Evolutionary conservation across 2,797 vertebrate species (phyloP).

Genomic region (Harpia harpyja): DNA sequence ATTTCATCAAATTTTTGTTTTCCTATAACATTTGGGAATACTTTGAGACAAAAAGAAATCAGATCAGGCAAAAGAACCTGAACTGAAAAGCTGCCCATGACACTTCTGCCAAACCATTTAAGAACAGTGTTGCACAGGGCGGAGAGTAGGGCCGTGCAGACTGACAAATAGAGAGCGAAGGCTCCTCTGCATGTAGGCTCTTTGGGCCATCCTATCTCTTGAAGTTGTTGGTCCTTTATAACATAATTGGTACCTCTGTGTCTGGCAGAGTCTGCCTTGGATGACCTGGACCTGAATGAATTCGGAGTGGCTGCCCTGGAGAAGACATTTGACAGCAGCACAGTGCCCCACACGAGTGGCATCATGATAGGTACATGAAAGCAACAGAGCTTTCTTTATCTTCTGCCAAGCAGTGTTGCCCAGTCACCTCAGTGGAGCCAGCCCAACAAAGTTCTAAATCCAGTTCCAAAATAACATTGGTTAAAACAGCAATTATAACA

Average conservation of each 20-base stretch:
- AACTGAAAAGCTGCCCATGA: conserved; percentile 43
- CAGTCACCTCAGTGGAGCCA: conserved; percentile 68
- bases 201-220: conserved; percentile 72
- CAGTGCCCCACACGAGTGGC: conserved; percentile 83
- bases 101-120: conserved; percentile 15
- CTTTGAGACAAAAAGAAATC: not conserved
- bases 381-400: conserved; percentile 75
- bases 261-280: conserved; percentile 91
- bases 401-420: conserved; percentile 74
- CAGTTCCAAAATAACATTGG: not conserved
- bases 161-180: conserved; percentile 39
- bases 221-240: conserved; percentile 75
- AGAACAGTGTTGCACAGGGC: not conserved
- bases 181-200: conserved; percentile 71
- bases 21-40: not conserved
- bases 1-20: not conserved
- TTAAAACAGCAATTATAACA: conserved; percentile 8
- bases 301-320: conserved; percentile 94
- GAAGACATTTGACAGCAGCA: conserved; percentile 90
- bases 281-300: conserved; percentile 94
- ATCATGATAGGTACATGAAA: conserved; percentile 88
- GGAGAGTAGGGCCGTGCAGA: conserved; percentile 31
- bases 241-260: conserved; percentile 75
- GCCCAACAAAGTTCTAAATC: conserved; percentile 54
- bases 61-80: not conserved